Evolutionary conservation across 2,113 vertebrate species (phyloP), one percentile per base, ranked within the genome.

Genomic region (Phaethon lepturus): DNA sequence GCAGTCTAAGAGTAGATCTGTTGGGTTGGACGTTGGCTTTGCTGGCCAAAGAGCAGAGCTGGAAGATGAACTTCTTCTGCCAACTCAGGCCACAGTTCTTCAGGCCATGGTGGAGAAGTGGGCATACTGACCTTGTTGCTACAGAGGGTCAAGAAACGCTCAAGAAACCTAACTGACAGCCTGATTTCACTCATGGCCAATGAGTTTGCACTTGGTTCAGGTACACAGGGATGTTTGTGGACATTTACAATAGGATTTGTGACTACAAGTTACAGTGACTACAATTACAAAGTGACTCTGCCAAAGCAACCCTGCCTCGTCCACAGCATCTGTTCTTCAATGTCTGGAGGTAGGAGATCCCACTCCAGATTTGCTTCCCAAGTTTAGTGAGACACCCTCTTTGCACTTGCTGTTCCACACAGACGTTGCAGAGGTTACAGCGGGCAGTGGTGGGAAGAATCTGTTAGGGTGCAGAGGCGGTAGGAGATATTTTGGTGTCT

Each of bases 291-390:
- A 83, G 29, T 22, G 38, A 83, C 40, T 60, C 45, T 11, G 4
- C 14, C 11, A 10, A 59, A 72, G 9, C 42, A 44, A 47, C 24
- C 13, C 14, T 52, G 31, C 20, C 9, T 71, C 38, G 8, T 17
- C 2, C 3, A 3, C 4, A 45, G 3, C 42, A 49, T 53, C 50
- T 64, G 12, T 69, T 74, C 42, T 59, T 74, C 49, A 9, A 0
- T 2, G 19, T n/a, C 66, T 68, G 11, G 62, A 55, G 19, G 53
- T n/a, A 60, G 66, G 67, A 88, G 33, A 68, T 13, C 10, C 20
- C 1, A 0, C 35, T 68, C 38, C 58, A 64, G 1, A 55, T 86
- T 89, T 91, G 6, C 11, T 83, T 74, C 56, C 22, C 1, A 3
- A 10, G 22, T 84, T 74, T 66, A 31, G 8, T 18, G 72, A 76